Evolutionary conservation across 1,140 invertebrate genomes (phyloP), one percentile per base, ranked within the genome.

Genomic region (Zophobas morio): DNA sequence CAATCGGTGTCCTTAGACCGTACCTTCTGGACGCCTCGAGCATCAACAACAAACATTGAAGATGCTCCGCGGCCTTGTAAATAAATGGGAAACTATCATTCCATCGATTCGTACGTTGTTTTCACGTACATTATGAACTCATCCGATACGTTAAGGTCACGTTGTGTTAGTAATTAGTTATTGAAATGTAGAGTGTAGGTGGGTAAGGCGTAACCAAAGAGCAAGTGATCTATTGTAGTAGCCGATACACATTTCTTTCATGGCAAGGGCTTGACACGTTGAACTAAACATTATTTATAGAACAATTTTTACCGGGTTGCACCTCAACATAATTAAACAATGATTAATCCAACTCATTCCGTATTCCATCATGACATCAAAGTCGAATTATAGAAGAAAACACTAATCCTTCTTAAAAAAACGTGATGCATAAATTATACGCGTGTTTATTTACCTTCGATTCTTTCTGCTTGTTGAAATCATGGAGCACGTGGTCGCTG

Each of bases 181-280:
- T 49, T 75, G 74, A 75, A 60, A 75, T 75, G 70, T 35, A 40
- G 33, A 72, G 74, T 70, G 53, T 79, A 76, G 78, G 74, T 57
- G 66, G 63, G 2, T 42, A 4, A 66, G 60, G 60, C 60, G 60
- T 66, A 42, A 66, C 60, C 60, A 40, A 4, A 1, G 2, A 42
- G 60, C 60, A 66, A 66, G 60, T 66, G 60, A 66, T 66, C 60
- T 66, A 66, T 66, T 66, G 60, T 66, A 66, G 60, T 42, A 66
- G 60, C 60, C 60, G 60, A 66, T 66, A 66, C 60, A 66, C 60
- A 66, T 66, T 42, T 66, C 60, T 66, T 20, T 51, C n/a, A 8
- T 46, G 8, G 4, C 54, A 42, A 66, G 60, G 60, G 60, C 60
- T 42, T 42, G 60, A 66, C 60, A 66, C 33, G 56, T 39, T 60